Conservation (phyloP, 2,113 vertebrate genomes). For the Scytalopus superciliaris region DNA sequence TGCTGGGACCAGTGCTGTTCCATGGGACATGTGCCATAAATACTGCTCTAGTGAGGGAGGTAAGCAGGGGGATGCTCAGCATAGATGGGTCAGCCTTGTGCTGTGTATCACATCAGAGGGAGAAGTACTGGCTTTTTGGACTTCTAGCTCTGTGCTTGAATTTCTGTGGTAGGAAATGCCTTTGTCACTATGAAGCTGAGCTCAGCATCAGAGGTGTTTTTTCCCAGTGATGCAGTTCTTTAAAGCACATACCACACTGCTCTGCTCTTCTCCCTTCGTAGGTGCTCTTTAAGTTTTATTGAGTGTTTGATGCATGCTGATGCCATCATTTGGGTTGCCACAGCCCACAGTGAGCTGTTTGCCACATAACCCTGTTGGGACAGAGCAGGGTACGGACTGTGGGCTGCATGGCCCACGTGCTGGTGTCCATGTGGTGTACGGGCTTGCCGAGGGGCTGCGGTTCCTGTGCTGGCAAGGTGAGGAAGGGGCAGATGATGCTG, state of each 20-base stretch:
- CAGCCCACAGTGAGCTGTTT: neutral
- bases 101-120: neutral
- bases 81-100: neutral
- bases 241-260: neutral
- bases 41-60: neutral
- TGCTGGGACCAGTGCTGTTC: neutral
- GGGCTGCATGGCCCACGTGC: fast-evolving
- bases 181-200: neutral
- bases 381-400: fast-evolving
- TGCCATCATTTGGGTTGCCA: neutral
- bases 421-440: fast-evolving
- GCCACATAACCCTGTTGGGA: fast-evolving
- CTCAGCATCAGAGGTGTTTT: neutral
- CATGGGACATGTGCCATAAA: neutral
- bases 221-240: neutral
- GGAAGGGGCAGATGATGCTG: neutral
- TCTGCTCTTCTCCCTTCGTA: neutral
- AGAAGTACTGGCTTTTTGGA: neutral
- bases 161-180: neutral
- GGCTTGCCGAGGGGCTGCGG: neutral
- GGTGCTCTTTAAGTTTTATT: neutral
- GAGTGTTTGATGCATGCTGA: neutral
- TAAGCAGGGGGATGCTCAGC: neutral
- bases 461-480: neutral
- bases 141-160: neutral